Evolutionary conservation across 2,113 vertebrate genomes (phyloP).

Genomic region (Dryoscopus gambensis): DNA sequence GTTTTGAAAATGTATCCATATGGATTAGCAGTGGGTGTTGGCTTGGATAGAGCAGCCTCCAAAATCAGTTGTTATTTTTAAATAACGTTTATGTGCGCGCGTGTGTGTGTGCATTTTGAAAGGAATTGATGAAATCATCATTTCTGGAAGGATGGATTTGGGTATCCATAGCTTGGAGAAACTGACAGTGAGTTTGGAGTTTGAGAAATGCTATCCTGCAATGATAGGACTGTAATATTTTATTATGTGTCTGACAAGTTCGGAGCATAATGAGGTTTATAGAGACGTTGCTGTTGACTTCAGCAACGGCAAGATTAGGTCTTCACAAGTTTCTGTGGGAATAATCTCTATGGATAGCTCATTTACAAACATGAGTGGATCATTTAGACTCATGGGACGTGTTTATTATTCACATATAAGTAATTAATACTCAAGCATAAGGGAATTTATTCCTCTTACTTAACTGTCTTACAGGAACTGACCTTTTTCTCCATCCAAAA

Average conservation of each 20-base stretch:
- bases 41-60: background rate
- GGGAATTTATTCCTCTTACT: background rate
- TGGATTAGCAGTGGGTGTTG: background rate
- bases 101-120: background rate
- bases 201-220: background rate
- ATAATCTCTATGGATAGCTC: conserved; percentile 7
- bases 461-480: background rate
- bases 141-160: background rate
- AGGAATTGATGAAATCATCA: background rate
- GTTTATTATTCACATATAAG: conserved; percentile 25
- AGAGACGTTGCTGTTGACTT: conserved; percentile 15
- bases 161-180: background rate
- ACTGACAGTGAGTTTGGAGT: background rate
- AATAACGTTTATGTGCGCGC: background rate
- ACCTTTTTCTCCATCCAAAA: background rate
- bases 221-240: background rate
- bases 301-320: background rate
- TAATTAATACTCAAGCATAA: conserved; percentile 27
- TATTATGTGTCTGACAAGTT: background rate
- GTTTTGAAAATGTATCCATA: background rate
- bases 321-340: conserved; percentile 6
- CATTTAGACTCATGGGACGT: background rate
- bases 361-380: conserved; percentile 42
- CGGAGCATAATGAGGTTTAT: background rate
- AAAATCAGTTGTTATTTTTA: background rate